These are phyloP conservation scores for Probosciger aterrimus DNA, from an alignment of 2,113 vertebrate genomes.

Conservation along the genomic window DNA sequence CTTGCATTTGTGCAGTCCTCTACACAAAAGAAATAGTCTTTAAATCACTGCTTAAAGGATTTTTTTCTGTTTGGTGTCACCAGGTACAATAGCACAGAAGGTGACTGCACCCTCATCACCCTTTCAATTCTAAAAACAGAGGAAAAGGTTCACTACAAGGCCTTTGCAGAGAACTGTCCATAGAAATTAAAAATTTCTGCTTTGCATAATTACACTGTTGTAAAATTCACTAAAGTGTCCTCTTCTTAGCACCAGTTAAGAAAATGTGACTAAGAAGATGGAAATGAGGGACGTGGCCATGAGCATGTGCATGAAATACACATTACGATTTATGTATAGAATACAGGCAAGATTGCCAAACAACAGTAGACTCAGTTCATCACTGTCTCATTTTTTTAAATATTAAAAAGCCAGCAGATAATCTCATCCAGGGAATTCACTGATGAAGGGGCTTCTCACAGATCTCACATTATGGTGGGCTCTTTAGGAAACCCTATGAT, in stretches of 20 bases:
- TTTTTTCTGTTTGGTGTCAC: background rate
- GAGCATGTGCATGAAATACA: rapidly evolving
- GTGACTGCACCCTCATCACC: background rate
- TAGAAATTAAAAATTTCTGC: background rate
- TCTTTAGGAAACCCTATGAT: background rate
- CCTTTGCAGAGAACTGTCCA: background rate
- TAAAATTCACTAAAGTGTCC: background rate
- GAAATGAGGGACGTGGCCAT: background rate
- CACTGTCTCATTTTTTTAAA: background rate
- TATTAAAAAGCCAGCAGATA: background rate
- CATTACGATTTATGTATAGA: background rate
- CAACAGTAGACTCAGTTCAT: background rate
- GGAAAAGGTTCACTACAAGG: background rate
- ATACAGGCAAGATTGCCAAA: background rate
- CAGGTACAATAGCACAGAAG: background rate
- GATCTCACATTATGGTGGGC: background rate
- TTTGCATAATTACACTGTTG: background rate
- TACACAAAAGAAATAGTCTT: background rate
- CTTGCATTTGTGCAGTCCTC: background rate
- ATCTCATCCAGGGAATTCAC: background rate
- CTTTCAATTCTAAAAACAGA: background rate
- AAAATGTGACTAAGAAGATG: background rate
- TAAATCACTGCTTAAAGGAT: background rate
- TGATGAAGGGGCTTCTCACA: background rate
- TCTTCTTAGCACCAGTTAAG: background rate